Evolutionary conservation across 2,113 vertebrate species (phyloP), one percentile per base, ranked within the genome.

Genomic region (Choloepus hoffmanni): DNA sequence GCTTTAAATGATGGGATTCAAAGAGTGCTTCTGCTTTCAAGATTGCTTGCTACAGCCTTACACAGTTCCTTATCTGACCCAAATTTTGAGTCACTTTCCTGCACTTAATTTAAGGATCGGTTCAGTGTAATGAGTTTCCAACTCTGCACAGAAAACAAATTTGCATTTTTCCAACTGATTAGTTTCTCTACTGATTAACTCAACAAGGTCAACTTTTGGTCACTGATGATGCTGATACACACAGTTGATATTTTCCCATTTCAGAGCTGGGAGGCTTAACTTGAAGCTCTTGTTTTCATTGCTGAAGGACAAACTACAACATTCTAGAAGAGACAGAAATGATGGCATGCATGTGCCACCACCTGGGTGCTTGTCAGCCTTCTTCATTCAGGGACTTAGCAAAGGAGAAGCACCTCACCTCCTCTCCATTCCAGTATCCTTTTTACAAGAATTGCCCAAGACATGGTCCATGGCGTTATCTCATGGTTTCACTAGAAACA

Each of bases 151-250:
- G 86, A 98, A 97, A 97, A 97, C 93, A 98, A 96, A 98, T 97
- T 96, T 96, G 95, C 97, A 96, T 98, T 97, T 98, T 97, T 97
- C 95, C 96, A 93, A 79, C 77, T 96, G 96, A 97, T 98, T 96
- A 96, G 89, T 92, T 97, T 95, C 89, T 96, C 90, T 96, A 96
- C 97, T 97, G 95, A 97, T 98, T 98, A 98, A 98, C 96, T 96
- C 87, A 87, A 81, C 89, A 93, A 97, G 97, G 96, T 98, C 97
- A 97, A 45, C 55, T 72, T 92, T 94, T 95, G 97, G 96, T 93
- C 96, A 90, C 65, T 76, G 86, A 94, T 92, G 95, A 43, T 82
- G 95, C 84, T 85, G 93, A 97, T 96, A 89, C 0, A 26, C 53
- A 79, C 60, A 33, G 81, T 43, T 90, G 84, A 82, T 81, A 74